Evolutionary conservation across 2,797 vertebrate genomes (phyloP).

Genomic region (Syngnathus acus): DNA sequence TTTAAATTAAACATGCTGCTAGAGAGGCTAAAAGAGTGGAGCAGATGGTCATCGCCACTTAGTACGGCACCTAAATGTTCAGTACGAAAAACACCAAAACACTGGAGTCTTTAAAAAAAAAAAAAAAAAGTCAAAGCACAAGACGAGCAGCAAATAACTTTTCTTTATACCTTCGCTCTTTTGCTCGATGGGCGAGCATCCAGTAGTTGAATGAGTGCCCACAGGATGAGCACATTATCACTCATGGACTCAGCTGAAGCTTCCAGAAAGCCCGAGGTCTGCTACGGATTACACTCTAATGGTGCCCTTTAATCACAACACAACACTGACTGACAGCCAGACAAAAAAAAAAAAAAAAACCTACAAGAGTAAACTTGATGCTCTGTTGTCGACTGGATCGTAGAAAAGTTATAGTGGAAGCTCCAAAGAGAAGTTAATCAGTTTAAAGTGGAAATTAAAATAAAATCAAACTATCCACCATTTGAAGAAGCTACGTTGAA

Average conservation of each 20-base stretch:
- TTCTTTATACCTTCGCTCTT: conserved; percentile 5
- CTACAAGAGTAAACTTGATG: conserved; percentile 40
- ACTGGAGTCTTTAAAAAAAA: not conserved
- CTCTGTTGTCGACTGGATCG: conserved; percentile 23
- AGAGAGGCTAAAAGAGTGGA: conserved; percentile 16
- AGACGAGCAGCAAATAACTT: conserved; percentile 21
- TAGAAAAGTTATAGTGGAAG: not conserved
- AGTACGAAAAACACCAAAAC: not conserved
- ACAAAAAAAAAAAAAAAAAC: conserved; percentile 7
- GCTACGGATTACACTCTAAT: conserved; percentile 53
- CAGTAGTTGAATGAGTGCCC: conserved; percentile 55
- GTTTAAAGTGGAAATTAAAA: not conserved
- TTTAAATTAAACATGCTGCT: conserved; percentile 20
- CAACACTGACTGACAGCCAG: conserved; percentile 43
- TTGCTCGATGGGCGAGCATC: conserved; percentile 45
- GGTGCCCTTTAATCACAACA: conserved; percentile 64
- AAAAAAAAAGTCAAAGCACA: not conserved
- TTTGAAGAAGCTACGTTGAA: too few relatives aligned
- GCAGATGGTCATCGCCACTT: conserved; percentile 9
- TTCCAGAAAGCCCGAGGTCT: conserved; percentile 67
- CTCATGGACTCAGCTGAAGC: conserved; percentile 47
- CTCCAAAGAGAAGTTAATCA: not conserved
- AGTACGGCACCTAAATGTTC: not conserved
- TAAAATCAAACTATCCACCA: too few relatives aligned
- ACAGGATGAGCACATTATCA: conserved; percentile 58